Percentiles rank a stretch among this genome's conserved stretches.
Conservation (phyloP, 2,888 invertebrate species). For the Spodoptera exigua region DNA sequence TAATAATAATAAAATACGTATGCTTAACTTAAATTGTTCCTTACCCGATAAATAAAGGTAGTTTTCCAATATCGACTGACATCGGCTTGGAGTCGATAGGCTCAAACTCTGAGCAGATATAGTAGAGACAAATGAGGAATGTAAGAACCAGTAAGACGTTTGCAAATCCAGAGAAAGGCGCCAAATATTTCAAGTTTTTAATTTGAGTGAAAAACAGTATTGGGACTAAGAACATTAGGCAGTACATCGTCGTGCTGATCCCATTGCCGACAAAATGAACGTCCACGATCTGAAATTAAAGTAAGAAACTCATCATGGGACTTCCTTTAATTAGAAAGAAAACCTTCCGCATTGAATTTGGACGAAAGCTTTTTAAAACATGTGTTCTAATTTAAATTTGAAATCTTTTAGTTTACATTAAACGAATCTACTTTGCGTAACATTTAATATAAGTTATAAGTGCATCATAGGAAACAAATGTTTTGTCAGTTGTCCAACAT, state of each 20-base stretch:
- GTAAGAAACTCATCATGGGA: constrained; percentile 1
- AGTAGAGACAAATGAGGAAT: constrained; percentile 94
- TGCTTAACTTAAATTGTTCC: constrained; percentile 36
- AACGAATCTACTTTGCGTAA: constrained; percentile 3
- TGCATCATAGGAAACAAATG: constrained; percentile 25
- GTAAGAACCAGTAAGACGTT: constrained; percentile 94
- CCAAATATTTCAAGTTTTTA: constrained; percentile 94
- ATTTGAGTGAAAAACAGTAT: constrained; percentile 88
- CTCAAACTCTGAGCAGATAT: constrained; percentile 90
- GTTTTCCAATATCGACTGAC: constrained; percentile 87
- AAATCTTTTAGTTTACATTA: too few species aligned
- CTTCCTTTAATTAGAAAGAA: background rate
- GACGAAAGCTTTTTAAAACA: too few species aligned
- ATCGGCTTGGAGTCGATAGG: constrained; percentile 85
- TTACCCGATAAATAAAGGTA: constrained; percentile 96
- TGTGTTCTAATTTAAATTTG: too few species aligned
- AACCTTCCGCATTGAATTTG: too few species aligned
- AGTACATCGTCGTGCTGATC: constrained; percentile 75
- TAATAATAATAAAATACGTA: too few species aligned
- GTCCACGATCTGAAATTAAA: constrained; percentile 78
- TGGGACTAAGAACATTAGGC: constrained; percentile 79
- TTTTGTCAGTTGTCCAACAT: constrained; percentile 70
- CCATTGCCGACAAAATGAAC: constrained; percentile 61
- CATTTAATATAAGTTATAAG: constrained; percentile 9
- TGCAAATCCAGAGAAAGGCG: constrained; percentile 96